Base-by-base conservation (phyloP, 2,113 vertebrate genomes). In the Sebastes fasciatus region DNA sequence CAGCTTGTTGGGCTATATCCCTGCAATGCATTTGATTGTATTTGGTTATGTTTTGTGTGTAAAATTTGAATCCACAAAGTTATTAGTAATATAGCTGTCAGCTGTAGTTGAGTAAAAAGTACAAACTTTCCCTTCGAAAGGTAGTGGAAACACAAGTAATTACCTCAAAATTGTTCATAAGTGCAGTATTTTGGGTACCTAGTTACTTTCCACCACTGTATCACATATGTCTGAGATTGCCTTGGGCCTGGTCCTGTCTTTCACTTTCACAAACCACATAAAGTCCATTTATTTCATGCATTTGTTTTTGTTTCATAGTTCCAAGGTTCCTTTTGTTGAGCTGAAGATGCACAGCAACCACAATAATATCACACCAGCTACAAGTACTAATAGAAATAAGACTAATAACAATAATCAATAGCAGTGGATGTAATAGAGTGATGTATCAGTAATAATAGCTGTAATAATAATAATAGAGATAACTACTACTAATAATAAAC, bases 1-100 rank as follows among this genome's bases (percentile, higher is more conserved):
- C 14, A 14, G 48, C 13, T 49, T 49, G 4, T 49, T 49, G 48
- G 13, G 46, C 10, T 48, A 48, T 4, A 49, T 34, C 34, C 34
- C 34, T 34, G 34, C 48, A 55, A 55, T 21, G 54, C 54, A 55
- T 55, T 55, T n/a, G 4, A n/a, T 17, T 55, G 54, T 55, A 55
- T 55, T 55, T 21, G 54, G n/a, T 55, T 58, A 26, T 60, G 57
- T 60, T 13, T 60, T 60, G 57, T 60, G 57, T 60, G 57, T 26
- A 2, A 13, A 60, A 60, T 10, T 57, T 60, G 11, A 60, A 21
- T 23, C 21, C n/a, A 52, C 16, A 52, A 55, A n/a, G 55, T 57
- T 10, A 57, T 19, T 1, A 57, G n/a, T 21, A 23, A 57, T n/a
- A 57, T 57, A 10, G 19, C 8, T 57, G 55, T 57, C 19, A 19